Conservation (phyloP, 1,140 invertebrate species). For the Sitodiplosis mosellana region DNA sequence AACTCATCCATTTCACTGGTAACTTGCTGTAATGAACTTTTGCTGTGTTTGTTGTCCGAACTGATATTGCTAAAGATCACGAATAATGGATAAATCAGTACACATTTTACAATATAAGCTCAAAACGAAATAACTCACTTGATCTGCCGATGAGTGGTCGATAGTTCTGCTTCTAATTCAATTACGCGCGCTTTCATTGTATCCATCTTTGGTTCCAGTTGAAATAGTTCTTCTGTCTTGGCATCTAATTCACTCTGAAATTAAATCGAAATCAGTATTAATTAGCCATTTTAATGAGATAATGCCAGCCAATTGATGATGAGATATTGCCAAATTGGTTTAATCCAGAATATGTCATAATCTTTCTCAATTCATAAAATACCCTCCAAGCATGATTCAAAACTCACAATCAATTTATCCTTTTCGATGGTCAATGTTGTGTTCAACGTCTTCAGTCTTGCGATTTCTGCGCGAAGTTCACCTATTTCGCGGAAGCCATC, state of each 20-base stretch:
- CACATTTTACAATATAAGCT: conserved; percentile 4
- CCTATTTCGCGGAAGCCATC: conserved; percentile 10
- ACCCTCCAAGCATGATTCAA: neutral
- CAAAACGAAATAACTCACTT: conserved; percentile 7
- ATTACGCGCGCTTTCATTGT: conserved; percentile 12
- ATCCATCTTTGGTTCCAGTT: conserved; percentile 18
- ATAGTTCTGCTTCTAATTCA: conserved; percentile 11
- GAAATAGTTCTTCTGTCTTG: conserved; percentile 17
- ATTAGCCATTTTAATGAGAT: too few relatives aligned
- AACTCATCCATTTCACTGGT: conserved; percentile 20
- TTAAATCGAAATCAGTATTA: too few relatives aligned
- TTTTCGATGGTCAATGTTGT: conserved; percentile 16
- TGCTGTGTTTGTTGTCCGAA: neutral
- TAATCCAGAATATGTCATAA: too few relatives aligned
- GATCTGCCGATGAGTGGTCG: neutral
- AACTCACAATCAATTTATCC: conserved; percentile 15
- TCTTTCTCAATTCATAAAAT: neutral
- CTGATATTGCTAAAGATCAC: neutral
- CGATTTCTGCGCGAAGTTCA: conserved; percentile 14
- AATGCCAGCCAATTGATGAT: too few relatives aligned
- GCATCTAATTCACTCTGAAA: conserved; percentile 16
- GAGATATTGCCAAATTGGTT: too few relatives aligned
- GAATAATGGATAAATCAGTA: neutral
- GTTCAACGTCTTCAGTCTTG: conserved; percentile 13
- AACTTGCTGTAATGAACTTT: conserved; percentile 10